Percentiles rank a stretch among this genome's conserved stretches.
These are phyloP conservation scores for Falco rusticolus DNA, from an alignment of 2,797 vertebrate species.

Conservation along the genomic window DNA sequence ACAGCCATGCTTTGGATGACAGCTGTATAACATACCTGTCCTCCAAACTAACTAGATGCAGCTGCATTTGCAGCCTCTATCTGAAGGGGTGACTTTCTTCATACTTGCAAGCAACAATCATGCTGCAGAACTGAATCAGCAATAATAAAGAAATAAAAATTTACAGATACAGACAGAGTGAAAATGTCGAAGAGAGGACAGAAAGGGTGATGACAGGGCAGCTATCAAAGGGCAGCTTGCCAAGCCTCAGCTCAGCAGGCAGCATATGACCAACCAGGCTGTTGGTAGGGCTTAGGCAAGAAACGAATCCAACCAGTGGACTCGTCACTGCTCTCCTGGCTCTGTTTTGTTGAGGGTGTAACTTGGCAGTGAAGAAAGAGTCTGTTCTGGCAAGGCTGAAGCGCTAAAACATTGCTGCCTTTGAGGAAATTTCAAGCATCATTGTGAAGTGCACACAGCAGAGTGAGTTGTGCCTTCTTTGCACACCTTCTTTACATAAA, in stretches of 20 bases:
- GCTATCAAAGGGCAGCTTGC: neutral
- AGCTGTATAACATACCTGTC: neutral
- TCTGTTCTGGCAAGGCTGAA: neutral
- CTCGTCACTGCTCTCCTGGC: accelerated
- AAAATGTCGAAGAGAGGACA: neutral
- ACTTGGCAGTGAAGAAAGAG: neutral
- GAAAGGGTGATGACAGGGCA: neutral
- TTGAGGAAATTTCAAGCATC: neutral
- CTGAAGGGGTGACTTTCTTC: neutral
- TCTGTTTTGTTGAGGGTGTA: neutral
- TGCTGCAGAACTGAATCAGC: neutral
- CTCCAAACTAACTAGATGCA: neutral
- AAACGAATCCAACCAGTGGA: neutral
- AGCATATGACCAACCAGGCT: neutral
- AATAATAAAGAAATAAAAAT: neutral
- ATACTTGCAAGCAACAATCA: neutral
- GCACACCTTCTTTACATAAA: neutral
- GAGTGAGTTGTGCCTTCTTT: neutral
- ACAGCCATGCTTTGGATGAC: neutral
- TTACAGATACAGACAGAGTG: neutral
- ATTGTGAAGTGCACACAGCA: neutral
- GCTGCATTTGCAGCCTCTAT: neutral
- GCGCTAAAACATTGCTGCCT: neutral
- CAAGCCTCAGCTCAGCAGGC: neutral
- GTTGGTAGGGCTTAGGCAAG: neutral